Percentiles rank a stretch among this genome's conserved stretches.
Conservation (phyloP, 2,888 invertebrate species). For the Aethes cnicana region DNA sequence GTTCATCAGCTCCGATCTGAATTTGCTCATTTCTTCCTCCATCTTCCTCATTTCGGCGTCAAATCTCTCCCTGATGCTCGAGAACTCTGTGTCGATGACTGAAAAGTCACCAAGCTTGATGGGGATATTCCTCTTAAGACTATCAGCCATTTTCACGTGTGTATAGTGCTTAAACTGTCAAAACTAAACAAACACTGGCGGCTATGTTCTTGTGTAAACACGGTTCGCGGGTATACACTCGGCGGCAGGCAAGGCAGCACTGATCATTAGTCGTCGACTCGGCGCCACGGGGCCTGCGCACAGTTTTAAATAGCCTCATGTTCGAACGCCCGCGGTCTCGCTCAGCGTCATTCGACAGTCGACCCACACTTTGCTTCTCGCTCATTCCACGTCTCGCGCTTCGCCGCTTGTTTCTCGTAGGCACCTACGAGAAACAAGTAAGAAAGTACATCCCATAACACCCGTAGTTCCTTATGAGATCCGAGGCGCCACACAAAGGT, state of each 20-base stretch:
- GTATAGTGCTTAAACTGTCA: constrained; percentile 55
- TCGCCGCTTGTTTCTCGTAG: constrained; percentile 7
- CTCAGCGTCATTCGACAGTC: constrained; percentile 65
- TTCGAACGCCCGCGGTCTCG: constrained; percentile 65
- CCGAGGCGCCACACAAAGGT: constrained; percentile 30
- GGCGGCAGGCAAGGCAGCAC: constrained; percentile 75
- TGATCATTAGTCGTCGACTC: constrained; percentile 81
- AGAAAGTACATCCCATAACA: neutral
- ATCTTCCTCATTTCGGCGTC: constrained; percentile 99
- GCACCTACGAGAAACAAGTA: neutral
- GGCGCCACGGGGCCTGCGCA: constrained; percentile 81
- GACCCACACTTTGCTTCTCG: constrained; percentile 80
- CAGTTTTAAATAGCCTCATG: constrained; percentile 82
- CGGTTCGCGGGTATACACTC: constrained; percentile 69
- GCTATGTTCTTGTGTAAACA: constrained; percentile 73
- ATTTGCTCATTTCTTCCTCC: constrained; percentile 99
- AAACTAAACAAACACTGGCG: constrained; percentile 79
- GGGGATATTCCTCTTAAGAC: constrained; percentile 94
- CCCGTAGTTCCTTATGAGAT: constrained; percentile 17
- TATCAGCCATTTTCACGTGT: constrained; percentile 88
- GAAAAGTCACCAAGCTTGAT: constrained; percentile 96
- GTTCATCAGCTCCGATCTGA: constrained; percentile 95
- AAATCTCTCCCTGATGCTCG: constrained; percentile 96
- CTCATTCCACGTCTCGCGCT: constrained; percentile 69
- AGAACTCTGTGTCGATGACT: constrained; percentile 98